Evolutionary conservation across 2,113 vertebrate species (phyloP).

Genomic region (Zosterops borbonicus): DNA sequence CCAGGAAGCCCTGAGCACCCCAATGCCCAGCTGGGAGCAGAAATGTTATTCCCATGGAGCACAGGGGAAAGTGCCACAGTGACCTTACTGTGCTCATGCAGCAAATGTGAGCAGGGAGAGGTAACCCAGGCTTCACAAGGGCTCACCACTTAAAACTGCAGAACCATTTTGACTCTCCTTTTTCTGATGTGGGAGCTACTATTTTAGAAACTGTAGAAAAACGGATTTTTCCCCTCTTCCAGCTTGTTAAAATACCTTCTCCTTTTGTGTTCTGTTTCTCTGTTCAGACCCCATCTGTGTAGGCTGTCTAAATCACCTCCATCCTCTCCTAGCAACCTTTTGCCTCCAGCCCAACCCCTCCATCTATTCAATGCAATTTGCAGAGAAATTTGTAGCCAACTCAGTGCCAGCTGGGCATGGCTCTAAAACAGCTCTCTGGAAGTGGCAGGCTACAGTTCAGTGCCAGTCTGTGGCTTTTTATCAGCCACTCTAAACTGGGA

Average conservation of each 20-base stretch:
- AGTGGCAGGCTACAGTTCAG: neutral
- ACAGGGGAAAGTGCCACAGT: neutral
- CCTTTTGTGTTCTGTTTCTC: neutral
- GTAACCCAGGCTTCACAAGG: neutral
- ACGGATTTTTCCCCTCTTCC: neutral
- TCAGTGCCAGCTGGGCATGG: neutral
- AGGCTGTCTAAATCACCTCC: conserved; percentile 6
- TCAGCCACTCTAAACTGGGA: neutral
- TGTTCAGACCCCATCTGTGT: neutral
- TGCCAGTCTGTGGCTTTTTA: neutral
- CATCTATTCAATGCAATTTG: neutral
- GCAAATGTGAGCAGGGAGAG: neutral
- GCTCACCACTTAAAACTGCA: neutral
- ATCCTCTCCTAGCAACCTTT: conserved; percentile 49
- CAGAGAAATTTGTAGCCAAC: conserved; percentile 4
- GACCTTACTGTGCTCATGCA: neutral
- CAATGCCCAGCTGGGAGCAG: neutral
- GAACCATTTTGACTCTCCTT: neutral
- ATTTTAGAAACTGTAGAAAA: neutral
- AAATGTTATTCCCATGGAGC: neutral
- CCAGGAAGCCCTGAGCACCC: neutral
- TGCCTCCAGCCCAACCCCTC: conserved; percentile 2
- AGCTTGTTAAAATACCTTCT: neutral
- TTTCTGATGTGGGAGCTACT: neutral
- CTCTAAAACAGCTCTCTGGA: neutral